These are phyloP conservation scores for Passer montanus DNA, from an alignment of 2,113 vertebrate species.

Conservation along the genomic window DNA sequence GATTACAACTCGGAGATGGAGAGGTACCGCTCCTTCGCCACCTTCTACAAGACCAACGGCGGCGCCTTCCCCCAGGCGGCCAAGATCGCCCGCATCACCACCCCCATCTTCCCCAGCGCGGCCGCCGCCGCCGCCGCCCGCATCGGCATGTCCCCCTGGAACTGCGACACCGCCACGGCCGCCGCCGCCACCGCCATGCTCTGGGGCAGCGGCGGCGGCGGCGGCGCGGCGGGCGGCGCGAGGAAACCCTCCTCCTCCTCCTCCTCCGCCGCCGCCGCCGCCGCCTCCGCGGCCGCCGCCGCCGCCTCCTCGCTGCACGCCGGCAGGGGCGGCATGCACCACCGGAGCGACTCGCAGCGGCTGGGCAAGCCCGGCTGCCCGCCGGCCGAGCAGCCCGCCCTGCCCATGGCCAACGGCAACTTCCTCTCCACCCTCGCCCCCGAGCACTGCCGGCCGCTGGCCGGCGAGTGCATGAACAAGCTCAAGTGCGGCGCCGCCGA, in stretches of 20 bases:
- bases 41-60: slow-evolving; percentile 92
- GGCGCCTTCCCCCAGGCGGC: slow-evolving; percentile 93
- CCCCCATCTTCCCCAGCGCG: slow-evolving; percentile 92
- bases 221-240: too few species aligned
- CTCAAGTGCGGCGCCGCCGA: slow-evolving; percentile 94
- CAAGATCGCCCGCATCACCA: slow-evolving; percentile 94
- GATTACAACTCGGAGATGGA: slow-evolving; percentile 98
- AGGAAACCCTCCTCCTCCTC: too few species aligned
- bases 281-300: slow-evolving; percentile 11
- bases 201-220: slow-evolving; percentile 69
- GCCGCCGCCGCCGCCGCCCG: slow-evolving; percentile 84
- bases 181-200: slow-evolving; percentile 77
- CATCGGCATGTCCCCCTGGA: slow-evolving; percentile 95
- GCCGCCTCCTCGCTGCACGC: slow-evolving; percentile 66
- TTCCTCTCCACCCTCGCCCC: slow-evolving; percentile 93
- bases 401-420: slow-evolving; percentile 97
- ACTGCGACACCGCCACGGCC: slow-evolving; percentile 90
- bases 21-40: slow-evolving; percentile 92
- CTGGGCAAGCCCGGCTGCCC: slow-evolving; percentile 89
- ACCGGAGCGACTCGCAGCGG: slow-evolving; percentile 91
- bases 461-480: slow-evolving; percentile 97
- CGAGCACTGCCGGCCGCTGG: slow-evolving; percentile 95
- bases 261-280: background rate
- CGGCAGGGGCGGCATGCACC: slow-evolving; percentile 90
- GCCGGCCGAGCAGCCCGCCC: slow-evolving; percentile 84